A percentile compares a stretch with the other conserved stretches of the same genome.
Evolutionary conservation across 2,113 vertebrate genomes (phyloP).

Genomic region (Natator depressus): DNA sequence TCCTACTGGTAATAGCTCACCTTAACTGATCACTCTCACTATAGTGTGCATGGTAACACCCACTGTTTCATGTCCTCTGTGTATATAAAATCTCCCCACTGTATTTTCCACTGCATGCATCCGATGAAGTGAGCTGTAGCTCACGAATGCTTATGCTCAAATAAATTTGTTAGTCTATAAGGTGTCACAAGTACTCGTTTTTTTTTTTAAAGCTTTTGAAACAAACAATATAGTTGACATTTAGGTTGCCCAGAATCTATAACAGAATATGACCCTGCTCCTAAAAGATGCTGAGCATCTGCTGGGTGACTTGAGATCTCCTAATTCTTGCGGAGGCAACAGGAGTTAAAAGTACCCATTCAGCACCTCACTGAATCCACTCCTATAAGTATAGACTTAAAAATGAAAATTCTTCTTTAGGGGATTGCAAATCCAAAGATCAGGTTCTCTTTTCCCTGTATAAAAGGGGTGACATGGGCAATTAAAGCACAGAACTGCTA

Average conservation of each 20-base stretch:
- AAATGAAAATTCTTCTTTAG: background rate
- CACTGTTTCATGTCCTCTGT: no score
- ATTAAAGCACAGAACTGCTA: background rate
- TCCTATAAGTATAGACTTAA: background rate
- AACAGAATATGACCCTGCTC: background rate
- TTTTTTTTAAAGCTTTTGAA: constrained; percentile 56
- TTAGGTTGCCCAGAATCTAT: background rate
- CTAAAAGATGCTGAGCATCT: background rate
- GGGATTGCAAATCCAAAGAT: background rate
- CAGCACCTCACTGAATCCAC: background rate
- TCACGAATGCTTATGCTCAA: no score
- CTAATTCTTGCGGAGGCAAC: background rate
- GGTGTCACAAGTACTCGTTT: no score
- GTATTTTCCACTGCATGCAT: no score
- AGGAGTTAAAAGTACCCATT: background rate
- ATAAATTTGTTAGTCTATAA: no score
- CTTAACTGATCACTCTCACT: no score
- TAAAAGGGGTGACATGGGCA: background rate
- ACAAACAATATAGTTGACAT: background rate
- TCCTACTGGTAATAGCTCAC: no score
- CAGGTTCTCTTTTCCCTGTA: background rate
- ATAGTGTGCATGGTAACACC: no score
- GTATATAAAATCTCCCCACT: no score
- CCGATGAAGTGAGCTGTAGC: no score
- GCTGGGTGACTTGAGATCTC: background rate